These are phyloP conservation scores for Exocentrus adspersus DNA, from an alignment of 2,888 invertebrate species.

Conservation along the genomic window DNA sequence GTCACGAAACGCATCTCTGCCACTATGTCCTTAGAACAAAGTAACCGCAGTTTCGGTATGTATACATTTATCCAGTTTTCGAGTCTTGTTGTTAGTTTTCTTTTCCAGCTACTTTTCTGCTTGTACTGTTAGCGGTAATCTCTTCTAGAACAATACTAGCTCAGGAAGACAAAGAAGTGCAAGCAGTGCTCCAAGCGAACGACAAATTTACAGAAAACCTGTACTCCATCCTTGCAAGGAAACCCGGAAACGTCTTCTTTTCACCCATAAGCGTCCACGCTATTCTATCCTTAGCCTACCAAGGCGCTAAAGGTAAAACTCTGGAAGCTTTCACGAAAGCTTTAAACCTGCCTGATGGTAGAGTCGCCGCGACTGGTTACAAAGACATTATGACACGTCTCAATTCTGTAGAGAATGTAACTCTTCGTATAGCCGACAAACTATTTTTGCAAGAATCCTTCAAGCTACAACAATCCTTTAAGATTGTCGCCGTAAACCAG, in stretches of 20 bases:
- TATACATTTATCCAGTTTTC: not conserved
- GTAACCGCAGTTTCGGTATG: too few relatives aligned
- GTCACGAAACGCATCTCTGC: too few relatives aligned
- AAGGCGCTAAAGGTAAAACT: constrained; percentile 56
- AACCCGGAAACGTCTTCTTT: constrained; percentile 59
- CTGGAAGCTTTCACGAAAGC: constrained; percentile 51
- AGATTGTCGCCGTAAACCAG: constrained; percentile 68
- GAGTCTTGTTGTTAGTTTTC: too few relatives aligned
- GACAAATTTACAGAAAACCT: constrained; percentile 53
- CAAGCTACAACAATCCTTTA: constrained; percentile 67
- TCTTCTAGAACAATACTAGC: too few relatives aligned
- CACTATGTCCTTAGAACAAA: too few relatives aligned
- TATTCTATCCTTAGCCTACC: constrained; percentile 58
- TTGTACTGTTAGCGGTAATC: too few relatives aligned
- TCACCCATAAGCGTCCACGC: constrained; percentile 61
- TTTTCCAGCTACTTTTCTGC: not conserved
- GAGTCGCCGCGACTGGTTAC: constrained; percentile 48
- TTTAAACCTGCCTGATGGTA: constrained; percentile 52
- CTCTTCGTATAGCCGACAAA: constrained; percentile 71
- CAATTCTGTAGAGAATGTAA: constrained; percentile 64
- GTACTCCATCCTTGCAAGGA: constrained; percentile 52
- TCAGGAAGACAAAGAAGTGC: constrained; percentile 9
- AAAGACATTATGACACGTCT: constrained; percentile 48
- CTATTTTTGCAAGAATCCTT: too few relatives aligned
- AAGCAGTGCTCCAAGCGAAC: constrained; percentile 13